phyloP scores from a whole-genome alignment of 92 coral and sea anemone genomes.

The Pocillopora grandis region DNA sequence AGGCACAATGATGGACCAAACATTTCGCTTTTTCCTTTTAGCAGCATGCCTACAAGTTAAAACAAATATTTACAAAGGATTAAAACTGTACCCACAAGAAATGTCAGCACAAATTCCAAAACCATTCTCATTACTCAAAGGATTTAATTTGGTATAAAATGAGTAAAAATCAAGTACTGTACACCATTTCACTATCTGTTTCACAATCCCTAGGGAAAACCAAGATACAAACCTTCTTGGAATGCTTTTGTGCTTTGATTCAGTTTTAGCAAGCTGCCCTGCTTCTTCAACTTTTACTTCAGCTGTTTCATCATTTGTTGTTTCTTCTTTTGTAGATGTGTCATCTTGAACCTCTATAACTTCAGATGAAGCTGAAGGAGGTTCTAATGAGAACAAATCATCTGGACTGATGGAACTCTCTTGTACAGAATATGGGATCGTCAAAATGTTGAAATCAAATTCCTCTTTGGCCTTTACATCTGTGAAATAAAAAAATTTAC shows the following conservation, averaged over 20 bases:
- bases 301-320: neutral
- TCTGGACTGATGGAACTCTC: neutral
- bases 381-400: neutral
- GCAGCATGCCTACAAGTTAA: slow-evolving; percentile 15
- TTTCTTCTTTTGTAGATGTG: neutral
- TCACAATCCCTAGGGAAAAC: neutral
- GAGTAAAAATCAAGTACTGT: too few relatives aligned
- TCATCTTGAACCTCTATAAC: neutral
- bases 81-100: neutral
- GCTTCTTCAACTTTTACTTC: neutral
- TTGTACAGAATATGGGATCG: slow-evolving; percentile 22
- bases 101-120: neutral
- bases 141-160: too few relatives aligned
- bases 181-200: neutral
- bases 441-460: neutral
- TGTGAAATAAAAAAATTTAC: neutral
- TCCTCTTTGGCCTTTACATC: neutral
- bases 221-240: slow-evolving; percentile 20
- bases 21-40: slow-evolving; percentile 5
- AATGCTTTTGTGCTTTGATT: neutral
- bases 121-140: too few relatives aligned
- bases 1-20: slow-evolving; percentile 15
- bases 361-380: neutral
- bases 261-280: neutral
- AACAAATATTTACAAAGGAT: too few relatives aligned